A percentile compares a stretch with the other conserved stretches of the same genome.
phyloP scores from a whole-genome alignment of 2,888 invertebrate species.

The Marronus borbonicus region DNA sequence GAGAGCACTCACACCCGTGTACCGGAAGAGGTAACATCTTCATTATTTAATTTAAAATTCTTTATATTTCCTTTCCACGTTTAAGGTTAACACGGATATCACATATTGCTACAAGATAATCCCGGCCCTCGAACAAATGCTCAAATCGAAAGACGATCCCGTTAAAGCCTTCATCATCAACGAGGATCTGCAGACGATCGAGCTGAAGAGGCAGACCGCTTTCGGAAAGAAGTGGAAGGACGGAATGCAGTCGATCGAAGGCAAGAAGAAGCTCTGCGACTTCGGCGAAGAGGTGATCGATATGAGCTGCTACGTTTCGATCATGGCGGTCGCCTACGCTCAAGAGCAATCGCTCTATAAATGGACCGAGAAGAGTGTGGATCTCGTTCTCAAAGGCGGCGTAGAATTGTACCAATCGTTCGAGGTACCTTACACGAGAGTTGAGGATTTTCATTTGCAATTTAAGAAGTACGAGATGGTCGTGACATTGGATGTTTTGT shows the following conservation, averaged over 20 bases:
- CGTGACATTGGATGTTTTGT: slow-evolving; percentile 52
- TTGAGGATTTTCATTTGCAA: slow-evolving; percentile 56
- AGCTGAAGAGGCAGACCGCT: slow-evolving; percentile 73
- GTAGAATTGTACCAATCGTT: slow-evolving; percentile 70
- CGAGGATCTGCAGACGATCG: slow-evolving; percentile 66
- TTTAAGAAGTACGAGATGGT: slow-evolving; percentile 51
- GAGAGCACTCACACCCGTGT: slow-evolving; percentile 43
- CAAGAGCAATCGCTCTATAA: slow-evolving; percentile 74
- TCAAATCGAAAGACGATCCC: slow-evolving; percentile 51
- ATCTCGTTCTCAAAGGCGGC: slow-evolving; percentile 73
- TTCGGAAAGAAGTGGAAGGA: slow-evolving; percentile 74
- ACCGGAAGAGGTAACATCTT: slow-evolving; percentile 36
- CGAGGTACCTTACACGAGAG: slow-evolving; percentile 58
- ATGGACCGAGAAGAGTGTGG: slow-evolving; percentile 75
- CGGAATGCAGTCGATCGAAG: slow-evolving; percentile 74
- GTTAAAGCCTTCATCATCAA: slow-evolving; percentile 51
- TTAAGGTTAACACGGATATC: slow-evolving; percentile 59
- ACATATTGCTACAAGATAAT: slow-evolving; percentile 59
- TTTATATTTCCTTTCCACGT: slow-evolving; percentile 60
- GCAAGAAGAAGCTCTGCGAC: slow-evolving; percentile 67
- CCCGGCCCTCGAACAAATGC: slow-evolving; percentile 57
- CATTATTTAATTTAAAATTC: neutral
- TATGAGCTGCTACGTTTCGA: slow-evolving; percentile 73
- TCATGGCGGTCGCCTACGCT: slow-evolving; percentile 75
- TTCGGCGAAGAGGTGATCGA: slow-evolving; percentile 56